Conservation (phyloP, 1,140 invertebrate genomes). For the Magallana ariakensis region DNA sequence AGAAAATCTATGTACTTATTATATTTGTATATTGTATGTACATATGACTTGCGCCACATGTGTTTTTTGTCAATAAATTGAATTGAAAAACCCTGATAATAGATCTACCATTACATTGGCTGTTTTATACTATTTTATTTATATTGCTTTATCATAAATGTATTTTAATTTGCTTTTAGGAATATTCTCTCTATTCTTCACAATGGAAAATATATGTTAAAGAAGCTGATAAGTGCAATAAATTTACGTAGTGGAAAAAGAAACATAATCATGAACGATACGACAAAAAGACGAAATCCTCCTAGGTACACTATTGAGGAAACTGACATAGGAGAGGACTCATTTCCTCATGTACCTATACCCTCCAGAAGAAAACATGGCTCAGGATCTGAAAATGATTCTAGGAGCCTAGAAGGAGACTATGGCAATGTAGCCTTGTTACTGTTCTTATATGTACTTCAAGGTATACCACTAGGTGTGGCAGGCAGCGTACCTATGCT, state of each 20-base stretch:
- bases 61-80: no score
- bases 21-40: no score
- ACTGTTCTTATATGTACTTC: slow-evolving; percentile 94
- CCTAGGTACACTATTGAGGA: slow-evolving; percentile 45
- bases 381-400: slow-evolving; percentile 12
- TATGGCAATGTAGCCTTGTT: slow-evolving; percentile 87
- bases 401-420: slow-evolving; percentile 63
- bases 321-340: slow-evolving; percentile 57
- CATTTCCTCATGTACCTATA: slow-evolving; percentile 64
- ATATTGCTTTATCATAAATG: no score
- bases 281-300: neutral
- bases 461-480: slow-evolving; percentile 95
- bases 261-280: no score
- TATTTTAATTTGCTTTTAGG: no score
- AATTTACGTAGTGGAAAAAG: neutral
- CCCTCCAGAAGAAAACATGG: slow-evolving; percentile 13
- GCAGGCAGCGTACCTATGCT: slow-evolving; percentile 96
- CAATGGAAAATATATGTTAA: slow-evolving; percentile 9
- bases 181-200: neutral
- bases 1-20: no score
- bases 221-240: neutral
- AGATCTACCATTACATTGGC: no score
- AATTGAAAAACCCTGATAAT: no score
- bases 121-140: no score
- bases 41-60: no score